Conservation (phyloP, 2,888 invertebrate species). For the Pardosa pseudoannulata region DNA sequence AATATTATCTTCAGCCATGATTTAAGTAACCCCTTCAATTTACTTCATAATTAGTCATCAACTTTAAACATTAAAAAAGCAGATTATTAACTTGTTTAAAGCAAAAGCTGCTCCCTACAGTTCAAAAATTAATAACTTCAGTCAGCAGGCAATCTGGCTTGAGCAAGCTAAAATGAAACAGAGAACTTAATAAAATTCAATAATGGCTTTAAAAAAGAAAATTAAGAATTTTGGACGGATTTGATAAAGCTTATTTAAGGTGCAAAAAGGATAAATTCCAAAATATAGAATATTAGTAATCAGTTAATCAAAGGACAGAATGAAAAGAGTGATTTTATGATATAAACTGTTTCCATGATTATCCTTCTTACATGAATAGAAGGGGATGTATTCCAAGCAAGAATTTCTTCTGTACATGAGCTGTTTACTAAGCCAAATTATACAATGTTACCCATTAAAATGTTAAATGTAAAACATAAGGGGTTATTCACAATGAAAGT, state of each 20-base stretch:
- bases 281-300: background rate
- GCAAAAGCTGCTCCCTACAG: conserved; percentile 54
- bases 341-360: too few relatives aligned
- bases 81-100: conserved; percentile 56
- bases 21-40: conserved; percentile 31
- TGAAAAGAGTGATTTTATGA: conserved; percentile 14
- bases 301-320: background rate
- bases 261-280: background rate
- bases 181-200: conserved; percentile 54
- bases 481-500: too few relatives aligned
- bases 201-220: background rate
- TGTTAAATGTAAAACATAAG: too few relatives aligned
- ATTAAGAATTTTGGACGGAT: background rate
- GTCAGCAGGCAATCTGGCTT: conserved; percentile 69
- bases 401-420: too few relatives aligned
- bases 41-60: conserved; percentile 43
- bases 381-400: too few relatives aligned
- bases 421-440: too few relatives aligned
- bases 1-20: conserved; percentile 69
- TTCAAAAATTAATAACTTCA: conserved; percentile 70
- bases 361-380: too few relatives aligned
- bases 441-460: too few relatives aligned
- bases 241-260: background rate
- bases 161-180: conserved; percentile 69
- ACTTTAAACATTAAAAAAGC: conserved; percentile 43